These are phyloP conservation scores for Tricholaema leucomelas DNA, from an alignment of 2,113 vertebrate genomes.

Conservation along the genomic window DNA sequence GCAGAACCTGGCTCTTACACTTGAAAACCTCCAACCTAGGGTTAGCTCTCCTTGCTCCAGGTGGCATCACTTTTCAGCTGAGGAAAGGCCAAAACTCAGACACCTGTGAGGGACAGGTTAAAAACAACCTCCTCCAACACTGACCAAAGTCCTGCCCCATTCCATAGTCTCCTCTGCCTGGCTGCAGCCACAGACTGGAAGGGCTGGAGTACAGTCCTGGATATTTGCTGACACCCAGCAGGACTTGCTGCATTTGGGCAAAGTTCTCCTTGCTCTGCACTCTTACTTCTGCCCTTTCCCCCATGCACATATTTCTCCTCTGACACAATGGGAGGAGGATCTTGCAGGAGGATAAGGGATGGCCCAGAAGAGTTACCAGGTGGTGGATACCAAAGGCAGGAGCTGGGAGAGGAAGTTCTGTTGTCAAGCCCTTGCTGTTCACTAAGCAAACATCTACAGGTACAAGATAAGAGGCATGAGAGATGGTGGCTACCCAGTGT, in stretches of 20 bases:
- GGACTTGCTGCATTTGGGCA: not conserved
- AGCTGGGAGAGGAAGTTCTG: not conserved
- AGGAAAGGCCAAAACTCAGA: not conserved
- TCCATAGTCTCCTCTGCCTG: not conserved
- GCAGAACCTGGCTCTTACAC: rapidly evolving
- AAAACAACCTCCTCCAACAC: not conserved
- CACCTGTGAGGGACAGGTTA: not conserved
- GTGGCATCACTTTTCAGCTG: not conserved
- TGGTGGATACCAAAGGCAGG: not conserved
- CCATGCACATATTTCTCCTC: not conserved
- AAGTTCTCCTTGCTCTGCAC: constrained; percentile 1
- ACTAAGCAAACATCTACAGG: constrained; percentile 28
- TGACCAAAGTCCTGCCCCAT: not conserved
- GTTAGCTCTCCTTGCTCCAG: not conserved
- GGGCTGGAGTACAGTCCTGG: not conserved
- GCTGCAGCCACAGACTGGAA: rapidly evolving
- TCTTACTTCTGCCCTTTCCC: constrained; percentile 21
- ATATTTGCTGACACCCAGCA: constrained; percentile 7
- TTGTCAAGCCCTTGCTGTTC: not conserved
- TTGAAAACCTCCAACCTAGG: not conserved
- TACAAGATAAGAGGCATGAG: not conserved
- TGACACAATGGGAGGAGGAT: constrained; percentile 38
- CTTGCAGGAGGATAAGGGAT: not conserved
- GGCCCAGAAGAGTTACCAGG: not conserved
- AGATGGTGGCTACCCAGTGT: not conserved